Evolutionary conservation across 2,113 vertebrate genomes (phyloP).

Genomic region (Xiphophorus hellerii): DNA sequence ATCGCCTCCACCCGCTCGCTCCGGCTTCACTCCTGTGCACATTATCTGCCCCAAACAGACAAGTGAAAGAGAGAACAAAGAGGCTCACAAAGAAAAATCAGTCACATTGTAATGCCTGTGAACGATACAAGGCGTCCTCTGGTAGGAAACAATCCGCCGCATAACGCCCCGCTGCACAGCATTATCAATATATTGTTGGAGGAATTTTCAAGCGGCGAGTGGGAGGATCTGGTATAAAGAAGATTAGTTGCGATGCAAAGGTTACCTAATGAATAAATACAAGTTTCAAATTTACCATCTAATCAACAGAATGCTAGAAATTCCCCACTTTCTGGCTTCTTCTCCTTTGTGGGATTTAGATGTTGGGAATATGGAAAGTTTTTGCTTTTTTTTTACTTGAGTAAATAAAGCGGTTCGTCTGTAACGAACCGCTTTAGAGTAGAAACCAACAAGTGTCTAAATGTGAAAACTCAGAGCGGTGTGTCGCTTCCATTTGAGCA

Average conservation of each 20-base stretch:
- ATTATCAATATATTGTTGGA: constrained; percentile 67
- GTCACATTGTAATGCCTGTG: constrained; percentile 63
- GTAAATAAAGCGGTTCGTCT: constrained; percentile 43
- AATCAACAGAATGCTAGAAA: constrained; percentile 54
- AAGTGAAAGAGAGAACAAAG: constrained; percentile 45
- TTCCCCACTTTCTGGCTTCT: constrained; percentile 7
- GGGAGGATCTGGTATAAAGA: constrained; percentile 52
- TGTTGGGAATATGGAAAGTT: constrained; percentile 45
- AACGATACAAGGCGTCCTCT: constrained; percentile 58
- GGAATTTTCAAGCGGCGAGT: constrained; percentile 35
- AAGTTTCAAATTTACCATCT: constrained; percentile 52
- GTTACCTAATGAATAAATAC: constrained; percentile 66
- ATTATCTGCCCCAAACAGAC: constrained; percentile 71
- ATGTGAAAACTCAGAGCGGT: constrained; percentile 42
- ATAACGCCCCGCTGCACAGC: constrained; percentile 55
- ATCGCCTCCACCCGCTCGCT: constrained; percentile 4
- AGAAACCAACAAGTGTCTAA: constrained; percentile 51
- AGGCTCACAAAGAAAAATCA: constrained; percentile 61
- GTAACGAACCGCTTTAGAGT: constrained; percentile 4
- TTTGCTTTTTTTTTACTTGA: constrained; percentile 33
- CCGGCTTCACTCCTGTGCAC: constrained; percentile 33
- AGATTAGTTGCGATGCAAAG: constrained; percentile 68
- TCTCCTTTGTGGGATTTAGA: constrained; percentile 28
- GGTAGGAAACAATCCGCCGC: constrained; percentile 59
- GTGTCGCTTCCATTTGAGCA: constrained; percentile 55